phyloP scores from a whole-genome alignment of 2,113 vertebrate species.

The Talpa occidentalis region DNA sequence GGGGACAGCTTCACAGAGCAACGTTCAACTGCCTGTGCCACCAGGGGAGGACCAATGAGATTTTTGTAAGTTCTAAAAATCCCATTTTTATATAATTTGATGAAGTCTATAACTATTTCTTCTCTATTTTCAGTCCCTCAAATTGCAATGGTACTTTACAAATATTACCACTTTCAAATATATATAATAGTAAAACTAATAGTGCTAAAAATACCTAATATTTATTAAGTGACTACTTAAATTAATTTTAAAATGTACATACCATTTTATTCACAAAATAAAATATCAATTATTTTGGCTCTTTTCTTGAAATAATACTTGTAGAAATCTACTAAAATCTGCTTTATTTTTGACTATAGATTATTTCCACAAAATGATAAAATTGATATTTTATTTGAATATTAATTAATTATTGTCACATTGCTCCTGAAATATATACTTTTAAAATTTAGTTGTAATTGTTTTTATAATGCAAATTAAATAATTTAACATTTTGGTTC shows the following conservation, averaged over 20 bases:
- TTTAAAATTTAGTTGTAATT: slow-evolving; percentile 23
- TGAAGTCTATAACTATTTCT: background rate
- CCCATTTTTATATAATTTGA: background rate
- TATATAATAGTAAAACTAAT: background rate
- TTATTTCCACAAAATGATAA: background rate
- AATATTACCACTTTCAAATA: background rate
- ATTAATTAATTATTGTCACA: background rate
- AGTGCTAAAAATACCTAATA: background rate
- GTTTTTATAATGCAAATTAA: background rate
- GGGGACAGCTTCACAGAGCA: no score
- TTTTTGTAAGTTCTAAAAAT: background rate
- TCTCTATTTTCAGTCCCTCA: background rate
- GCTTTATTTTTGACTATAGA: background rate
- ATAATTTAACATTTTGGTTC: slow-evolving; percentile 9
- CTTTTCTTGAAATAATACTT: background rate
- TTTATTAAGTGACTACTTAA: background rate
- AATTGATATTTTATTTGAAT: background rate
- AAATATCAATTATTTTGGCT: background rate
- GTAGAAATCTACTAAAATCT: background rate
- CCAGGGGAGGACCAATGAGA: no score
- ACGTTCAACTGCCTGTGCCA: no score
- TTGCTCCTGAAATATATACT: background rate
- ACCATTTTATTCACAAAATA: background rate
- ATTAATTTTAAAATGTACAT: background rate
- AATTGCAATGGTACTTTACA: background rate